Evolutionary conservation across 2,113 vertebrate species (phyloP), one percentile per base, ranked within the genome.

Genomic region (Laterallus jamaicensis): DNA sequence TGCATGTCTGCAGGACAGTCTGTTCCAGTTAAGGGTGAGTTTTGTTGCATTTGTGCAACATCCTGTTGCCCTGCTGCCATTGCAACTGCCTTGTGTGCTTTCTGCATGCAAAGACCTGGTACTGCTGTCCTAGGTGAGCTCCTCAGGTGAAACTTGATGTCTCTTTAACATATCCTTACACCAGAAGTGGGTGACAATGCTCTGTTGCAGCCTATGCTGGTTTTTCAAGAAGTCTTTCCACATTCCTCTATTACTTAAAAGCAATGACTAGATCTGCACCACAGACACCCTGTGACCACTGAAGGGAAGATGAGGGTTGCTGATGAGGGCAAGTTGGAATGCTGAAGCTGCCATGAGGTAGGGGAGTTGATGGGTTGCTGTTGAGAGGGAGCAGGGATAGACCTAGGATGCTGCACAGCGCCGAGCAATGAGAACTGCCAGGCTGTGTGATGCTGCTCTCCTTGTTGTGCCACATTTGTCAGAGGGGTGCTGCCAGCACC

Each of bases 371-470:
- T 63, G 60, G 13, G 8, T 86, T 68, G 9, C 20, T 84, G 22
- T 24, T 50, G 26, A 70, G 63, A 77, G 60, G 40, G 40, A 40
- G 40, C 40, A 9, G 84, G 9, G 26, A 5, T 2, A 19, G 55
- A 42, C 10, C 64, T 59, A 73, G 62, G 59, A 50, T 0, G 0
- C 15, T 35, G 60, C 58, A 49, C 58, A 60, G 54, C 39, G 5
- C 12, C 4, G 64, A 29, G 62, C 0, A 2, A 2, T 28, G 62
- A 49, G 58, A 56, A 10, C 17, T 66, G 52, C 56, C 15, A 10
- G n/a, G 44, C 52, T 29, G 3, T 10, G 12, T 0, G 0, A 2
- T 49, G 64, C 31, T 64, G 40, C 35, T 70, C 1, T 35, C 35
- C 12, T 4, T 5, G n/a, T 42, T 44, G 69, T 54, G n/a, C 28